Conservation (phyloP, 2,888 invertebrate species). For the Stictocephala bisonia region DNA sequence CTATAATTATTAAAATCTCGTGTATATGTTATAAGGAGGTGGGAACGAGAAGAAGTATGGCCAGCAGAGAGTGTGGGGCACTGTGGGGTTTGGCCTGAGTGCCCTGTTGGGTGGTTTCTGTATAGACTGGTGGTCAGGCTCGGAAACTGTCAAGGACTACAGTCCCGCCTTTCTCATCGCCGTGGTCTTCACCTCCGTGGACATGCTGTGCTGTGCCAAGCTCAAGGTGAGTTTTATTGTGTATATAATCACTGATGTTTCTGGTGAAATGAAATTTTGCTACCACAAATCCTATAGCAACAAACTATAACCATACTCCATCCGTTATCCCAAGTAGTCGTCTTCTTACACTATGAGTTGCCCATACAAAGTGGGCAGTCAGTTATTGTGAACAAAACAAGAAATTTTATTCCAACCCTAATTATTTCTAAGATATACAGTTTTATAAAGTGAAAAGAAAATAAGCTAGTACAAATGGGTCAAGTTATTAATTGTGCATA, state of each 20-base stretch:
- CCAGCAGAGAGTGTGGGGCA: constrained; percentile 84
- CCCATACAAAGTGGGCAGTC: too few relatives aligned
- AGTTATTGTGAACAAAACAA: too few relatives aligned
- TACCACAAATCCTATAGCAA: neutral
- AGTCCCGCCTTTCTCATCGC: constrained; percentile 79
- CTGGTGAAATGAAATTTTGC: neutral
- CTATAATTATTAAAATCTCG: too few relatives aligned
- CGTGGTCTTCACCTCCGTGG: constrained; percentile 72
- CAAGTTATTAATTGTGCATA: too few relatives aligned
- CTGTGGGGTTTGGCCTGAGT: constrained; percentile 80
- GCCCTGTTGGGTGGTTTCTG: constrained; percentile 78
- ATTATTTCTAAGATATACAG: too few relatives aligned
- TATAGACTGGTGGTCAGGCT: constrained; percentile 74
- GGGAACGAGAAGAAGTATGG: constrained; percentile 78
- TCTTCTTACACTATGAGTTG: too few relatives aligned
- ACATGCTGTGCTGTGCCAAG: constrained; percentile 74
- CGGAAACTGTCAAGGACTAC: constrained; percentile 71
- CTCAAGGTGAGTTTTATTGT: constrained; percentile 67
- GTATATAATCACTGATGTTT: too few relatives aligned
- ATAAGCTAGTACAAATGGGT: too few relatives aligned
- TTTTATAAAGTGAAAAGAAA: too few relatives aligned
- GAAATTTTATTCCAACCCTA: too few relatives aligned
- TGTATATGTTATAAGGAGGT: constrained; percentile 69
- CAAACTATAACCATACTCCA: too few relatives aligned
- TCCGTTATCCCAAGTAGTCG: too few relatives aligned